Percentiles rank a stretch among this genome's conserved stretches.
Conservation (phyloP, 2,888 invertebrate species). For the Halocaridina rubra region DNA sequence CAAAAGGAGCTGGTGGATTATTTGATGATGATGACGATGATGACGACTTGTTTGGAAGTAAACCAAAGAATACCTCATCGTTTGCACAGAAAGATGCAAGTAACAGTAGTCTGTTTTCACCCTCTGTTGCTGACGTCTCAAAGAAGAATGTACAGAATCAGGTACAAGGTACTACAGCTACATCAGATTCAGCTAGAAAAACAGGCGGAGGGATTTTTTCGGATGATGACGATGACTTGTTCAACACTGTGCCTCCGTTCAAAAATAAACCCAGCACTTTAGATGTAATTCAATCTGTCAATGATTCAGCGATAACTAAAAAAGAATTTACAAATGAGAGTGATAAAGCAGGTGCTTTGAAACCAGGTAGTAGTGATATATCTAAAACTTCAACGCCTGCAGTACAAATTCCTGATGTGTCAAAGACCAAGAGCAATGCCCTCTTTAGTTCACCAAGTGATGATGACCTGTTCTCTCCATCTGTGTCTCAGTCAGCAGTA, state of each 20-base stretch:
- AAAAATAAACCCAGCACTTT: neutral
- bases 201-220: constrained; percentile 22
- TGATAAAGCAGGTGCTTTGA: too few species aligned
- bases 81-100: neutral
- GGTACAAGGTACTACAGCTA: neutral
- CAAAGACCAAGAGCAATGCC: neutral
- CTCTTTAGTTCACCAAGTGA: constrained; percentile 54
- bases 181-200: neutral
- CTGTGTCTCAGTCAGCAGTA: neutral
- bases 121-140: neutral
- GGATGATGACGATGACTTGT: constrained; percentile 59
- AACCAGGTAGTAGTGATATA: neutral
- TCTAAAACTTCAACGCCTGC: neutral
- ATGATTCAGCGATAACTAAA: neutral
- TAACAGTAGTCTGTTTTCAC: neutral
- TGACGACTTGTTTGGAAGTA: constrained; percentile 24
- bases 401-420: constrained; percentile 8
- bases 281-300: neutral
- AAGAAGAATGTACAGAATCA: neutral
- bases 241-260: constrained; percentile 16
- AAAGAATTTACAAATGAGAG: neutral
- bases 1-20: neutral
- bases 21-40: constrained; percentile 36
- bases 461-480: constrained; percentile 41
- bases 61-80: neutral